Evolutionary conservation across 2,113 vertebrate genomes (phyloP), one percentile per base, ranked within the genome.

Genomic region (Mohoua ochrocephala): DNA sequence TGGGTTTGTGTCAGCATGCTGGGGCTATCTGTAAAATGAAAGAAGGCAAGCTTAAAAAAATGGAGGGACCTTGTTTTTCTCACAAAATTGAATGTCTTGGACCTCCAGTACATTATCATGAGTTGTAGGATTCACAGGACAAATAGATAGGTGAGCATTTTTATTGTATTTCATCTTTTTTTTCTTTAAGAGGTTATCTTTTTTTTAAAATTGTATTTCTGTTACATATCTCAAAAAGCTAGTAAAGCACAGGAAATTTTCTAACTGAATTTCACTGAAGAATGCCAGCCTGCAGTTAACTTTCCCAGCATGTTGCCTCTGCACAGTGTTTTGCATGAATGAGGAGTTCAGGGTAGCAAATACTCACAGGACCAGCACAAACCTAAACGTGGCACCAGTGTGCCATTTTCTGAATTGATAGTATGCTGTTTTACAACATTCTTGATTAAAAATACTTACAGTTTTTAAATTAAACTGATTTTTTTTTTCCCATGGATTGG

Each of bases 241-340:
- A 70, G 82, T 74, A 82, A 95, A 84, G 59, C 54, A 76, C 47
- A 89, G 61, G 83, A 91, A 76, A 79, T 91, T 91, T 90, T 90
- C 71, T 64, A 60, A 80, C 84, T 44, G 67, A 83, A 91, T 96
- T 96, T 90, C 78, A 63, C 68, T 88, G 60, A 89, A 87, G 52
- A 89, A 64, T 73, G 77, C 57, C 82, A 93, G 75, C 73, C 80
- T 91, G 89, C 85, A 96, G 90, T 93, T 95, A 92, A 86, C 75
- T 95, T 95, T 44, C 90, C 78, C 93, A 95, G 95, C 88, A 30
- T 80, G 88, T 65, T 0, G 12, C 73, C 79, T 70, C 76, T 91
- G 52, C 83, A 60, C 37, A 70, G 84, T 24, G n/a, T 82, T 89
- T 83, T 87, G 52, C 14, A 1, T 89, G 68, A 75, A 50, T 0